phyloP scores from a whole-genome alignment of 1,140 invertebrate genomes.

The Drosophila neocordata region DNA sequence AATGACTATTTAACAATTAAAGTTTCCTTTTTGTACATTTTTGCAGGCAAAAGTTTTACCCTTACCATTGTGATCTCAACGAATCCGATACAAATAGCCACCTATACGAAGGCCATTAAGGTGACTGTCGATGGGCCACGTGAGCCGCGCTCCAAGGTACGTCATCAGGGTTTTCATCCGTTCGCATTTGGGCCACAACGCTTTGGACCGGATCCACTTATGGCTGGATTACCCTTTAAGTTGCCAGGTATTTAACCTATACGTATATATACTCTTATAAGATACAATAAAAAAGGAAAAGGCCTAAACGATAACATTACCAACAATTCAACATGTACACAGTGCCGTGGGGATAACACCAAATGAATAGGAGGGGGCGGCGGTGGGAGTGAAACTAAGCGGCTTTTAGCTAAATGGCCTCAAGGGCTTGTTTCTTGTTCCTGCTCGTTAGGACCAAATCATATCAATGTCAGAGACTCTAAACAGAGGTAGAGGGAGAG shows the following conservation, averaged over 20 bases:
- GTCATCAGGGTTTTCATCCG: constrained; percentile 92
- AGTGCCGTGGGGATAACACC: not conserved
- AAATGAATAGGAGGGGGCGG: not conserved
- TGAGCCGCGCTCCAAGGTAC: constrained; percentile 96
- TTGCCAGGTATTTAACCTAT: constrained; percentile 87
- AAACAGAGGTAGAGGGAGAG: constrained; percentile 10
- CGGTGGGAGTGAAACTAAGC: constrained; percentile 32
- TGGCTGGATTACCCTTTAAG: constrained; percentile 92
- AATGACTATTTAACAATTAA: not conserved
- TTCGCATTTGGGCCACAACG: constrained; percentile 92
- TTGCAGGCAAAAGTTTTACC: constrained; percentile 97
- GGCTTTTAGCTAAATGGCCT: constrained; percentile 54
- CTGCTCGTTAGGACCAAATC: constrained; percentile 42
- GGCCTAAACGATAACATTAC: constrained; percentile 25
- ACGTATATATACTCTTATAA: no score
- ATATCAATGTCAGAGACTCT: constrained; percentile 42
- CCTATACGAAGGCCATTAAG: constrained; percentile 98
- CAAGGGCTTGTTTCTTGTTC: constrained; percentile 42
- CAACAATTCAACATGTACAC: not conserved
- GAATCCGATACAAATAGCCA: constrained; percentile 95
- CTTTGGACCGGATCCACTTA: constrained; percentile 90
- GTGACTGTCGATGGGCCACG: constrained; percentile 99
- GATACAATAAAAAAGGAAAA: constrained; percentile 5
- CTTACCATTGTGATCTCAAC: constrained; percentile 97
- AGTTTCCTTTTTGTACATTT: not conserved